Evolutionary conservation across 2,797 vertebrate genomes (phyloP), one percentile per base, ranked within the genome.

Genomic region (Sebastes hopkinsi): DNA sequence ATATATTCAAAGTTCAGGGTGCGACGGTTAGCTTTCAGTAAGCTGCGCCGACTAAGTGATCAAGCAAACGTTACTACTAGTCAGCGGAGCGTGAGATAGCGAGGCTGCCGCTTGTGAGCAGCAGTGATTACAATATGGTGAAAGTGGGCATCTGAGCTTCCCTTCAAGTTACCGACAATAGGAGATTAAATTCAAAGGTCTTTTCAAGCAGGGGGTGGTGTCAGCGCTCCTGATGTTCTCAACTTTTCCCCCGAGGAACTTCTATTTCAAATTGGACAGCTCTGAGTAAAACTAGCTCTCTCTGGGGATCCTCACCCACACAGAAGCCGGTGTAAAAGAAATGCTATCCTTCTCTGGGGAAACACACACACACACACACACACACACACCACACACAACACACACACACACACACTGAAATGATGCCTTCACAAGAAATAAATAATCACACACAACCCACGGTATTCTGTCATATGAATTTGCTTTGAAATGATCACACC

Each of bases 251-350:
- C 70, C 0, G 81, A 87, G 90, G 88, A 93, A 81, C 83, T 93
- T 67, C 66, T 70, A 16, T 93, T 93, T 92, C 90, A 91, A 87
- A 82, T 88, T 92, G 86, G 91, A 89, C 80, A 83, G 83, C 87
- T 84, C 62, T 13, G 71, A 86, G 91, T 90, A 92, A 93, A 91
- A 90, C 83, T 80, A 87, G 81, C 88, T 84, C 62, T 83, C 90
- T 82, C 85, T 14, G 70, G 88, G 83, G 91, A 91, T 67, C 42
- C 83, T 75, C 87, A 76, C 87, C 81, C 85, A 75, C 86, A 81
- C 88, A 88, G 78, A 78, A 67, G 78, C 81, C 60, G 8, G 79
- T 32, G 81, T 79, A 66, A 75, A 88, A 85, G 90, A 91, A 91
- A 94, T 30, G 61, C 67, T 84, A 92, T 87, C 80, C 83, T 36